Conservation (phyloP, 2,113 vertebrate genomes). For the Gasterosteus nipponicus region DNA sequence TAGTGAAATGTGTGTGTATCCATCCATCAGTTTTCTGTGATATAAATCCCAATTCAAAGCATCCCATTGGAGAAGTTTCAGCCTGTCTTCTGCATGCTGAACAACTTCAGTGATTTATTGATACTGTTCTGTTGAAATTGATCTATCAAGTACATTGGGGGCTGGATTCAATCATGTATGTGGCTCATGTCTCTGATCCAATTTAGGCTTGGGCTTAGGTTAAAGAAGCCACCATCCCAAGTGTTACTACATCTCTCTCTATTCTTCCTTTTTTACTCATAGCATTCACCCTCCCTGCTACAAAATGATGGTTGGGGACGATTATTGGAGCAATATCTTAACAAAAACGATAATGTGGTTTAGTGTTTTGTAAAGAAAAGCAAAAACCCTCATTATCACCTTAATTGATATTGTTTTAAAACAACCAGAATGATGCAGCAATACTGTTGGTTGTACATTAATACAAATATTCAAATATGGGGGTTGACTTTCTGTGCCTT, state of each 20-base stretch:
- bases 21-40: too few species aligned
- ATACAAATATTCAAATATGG: neutral
- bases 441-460: neutral
- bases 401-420: neutral
- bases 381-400: too few species aligned
- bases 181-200: constrained; percentile 23
- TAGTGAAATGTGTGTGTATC: neutral
- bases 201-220: neutral
- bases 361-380: neutral
- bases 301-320: neutral
- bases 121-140: too few species aligned
- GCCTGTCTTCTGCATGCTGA: too few species aligned
- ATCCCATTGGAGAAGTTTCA: too few species aligned
- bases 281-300: neutral
- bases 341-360: too few species aligned
- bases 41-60: too few species aligned
- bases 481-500: neutral
- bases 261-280: neutral
- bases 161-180: too few species aligned
- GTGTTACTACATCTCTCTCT: neutral
- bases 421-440: neutral
- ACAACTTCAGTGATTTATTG: too few species aligned
- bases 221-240: constrained; percentile 16
- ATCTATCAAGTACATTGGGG: too few species aligned
- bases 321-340: neutral